phyloP scores from a whole-genome alignment of 1,140 invertebrate genomes.

The Brachionus manjavacas region DNA sequence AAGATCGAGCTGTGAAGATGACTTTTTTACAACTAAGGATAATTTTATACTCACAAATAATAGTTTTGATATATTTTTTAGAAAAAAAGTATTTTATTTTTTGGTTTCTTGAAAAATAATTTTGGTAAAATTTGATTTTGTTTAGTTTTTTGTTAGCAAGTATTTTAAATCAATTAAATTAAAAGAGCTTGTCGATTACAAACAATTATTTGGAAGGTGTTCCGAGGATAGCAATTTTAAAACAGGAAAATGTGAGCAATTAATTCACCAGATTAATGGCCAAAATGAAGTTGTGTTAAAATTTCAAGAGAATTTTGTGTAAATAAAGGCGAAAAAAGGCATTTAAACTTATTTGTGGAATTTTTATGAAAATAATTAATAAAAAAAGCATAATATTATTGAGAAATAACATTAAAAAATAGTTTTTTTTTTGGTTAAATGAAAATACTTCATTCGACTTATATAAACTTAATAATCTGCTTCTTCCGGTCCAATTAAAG shows the following conservation, averaged over 20 bases:
- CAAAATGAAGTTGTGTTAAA: neutral
- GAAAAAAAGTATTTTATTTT: constrained; percentile 2
- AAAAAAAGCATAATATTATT: no score
- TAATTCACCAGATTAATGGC: neutral
- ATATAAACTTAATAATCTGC: no score
- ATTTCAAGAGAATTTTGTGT: neutral
- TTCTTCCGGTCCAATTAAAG: no score
- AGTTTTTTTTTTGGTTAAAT: no score
- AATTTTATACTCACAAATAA: constrained; percentile 21
- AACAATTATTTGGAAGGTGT: neutral
- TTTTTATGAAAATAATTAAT: no score
- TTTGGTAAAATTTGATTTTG: neutral
- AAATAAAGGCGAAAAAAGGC: neutral
- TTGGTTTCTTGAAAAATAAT: neutral
- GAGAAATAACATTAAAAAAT: no score
- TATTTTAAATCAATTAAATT: neutral
- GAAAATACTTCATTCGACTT: no score
- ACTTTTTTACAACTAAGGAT: constrained; percentile 21
- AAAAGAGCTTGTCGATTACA: neutral
- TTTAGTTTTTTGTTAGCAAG: neutral
- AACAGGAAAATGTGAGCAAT: neutral
- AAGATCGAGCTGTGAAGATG: constrained; percentile 28
- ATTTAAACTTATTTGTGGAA: no score
- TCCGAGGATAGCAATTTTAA: neutral
- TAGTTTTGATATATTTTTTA: constrained; percentile 1